Base-by-base conservation (phyloP, 2,888 invertebrate species). In the Drosophila aldrichi region DNA sequence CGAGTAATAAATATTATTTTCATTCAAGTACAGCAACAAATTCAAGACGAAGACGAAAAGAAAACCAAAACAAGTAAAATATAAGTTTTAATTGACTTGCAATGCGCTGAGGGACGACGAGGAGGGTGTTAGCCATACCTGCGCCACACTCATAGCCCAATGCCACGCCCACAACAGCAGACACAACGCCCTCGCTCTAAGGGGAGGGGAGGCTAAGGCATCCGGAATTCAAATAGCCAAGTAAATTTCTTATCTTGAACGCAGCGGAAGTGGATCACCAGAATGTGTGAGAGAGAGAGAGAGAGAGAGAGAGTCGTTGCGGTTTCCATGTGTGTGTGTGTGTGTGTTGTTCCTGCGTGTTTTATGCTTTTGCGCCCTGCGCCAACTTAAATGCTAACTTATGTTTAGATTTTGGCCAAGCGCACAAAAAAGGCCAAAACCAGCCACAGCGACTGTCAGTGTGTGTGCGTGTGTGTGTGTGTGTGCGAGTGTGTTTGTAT, bases 381-480 rank as follows among this genome's bases (percentile, higher is more conserved):
- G 68, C 81, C 84, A 84, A 84, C 80, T 86, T 84, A 83, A 84
- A 84, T 84, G 82, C 86, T 86, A 84, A 84, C 84, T 83, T 84
- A 84, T 86, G 84, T 83, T 84, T 83, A 83, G 84, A 82, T 82
- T 84, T 81, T 81, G 74, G 74, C 71, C 77, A 72, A 71, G 63
- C 77, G 63, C 64, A 61, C 76, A 76, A 62, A 77, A 70, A 70
- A 49, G 62, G 54, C 60, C 60, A 74, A 34, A 54, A 67, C 60
- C 66, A 77, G 64, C 79, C 77, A 70, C 82, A 70, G 81, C 71
- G 25, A 80, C 65, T 72, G 70, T 64, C 54, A 40, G 44, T 58
- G 43, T 58, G 44, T 60, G 64, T 70, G n/a, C n/a, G n/a, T n/a
- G 48, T 43, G 44, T 60, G 66, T 60, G 29, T 63, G 59, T 59